Conservation (phyloP, 2,888 invertebrate genomes). For the Heliconius cydno region DNA sequence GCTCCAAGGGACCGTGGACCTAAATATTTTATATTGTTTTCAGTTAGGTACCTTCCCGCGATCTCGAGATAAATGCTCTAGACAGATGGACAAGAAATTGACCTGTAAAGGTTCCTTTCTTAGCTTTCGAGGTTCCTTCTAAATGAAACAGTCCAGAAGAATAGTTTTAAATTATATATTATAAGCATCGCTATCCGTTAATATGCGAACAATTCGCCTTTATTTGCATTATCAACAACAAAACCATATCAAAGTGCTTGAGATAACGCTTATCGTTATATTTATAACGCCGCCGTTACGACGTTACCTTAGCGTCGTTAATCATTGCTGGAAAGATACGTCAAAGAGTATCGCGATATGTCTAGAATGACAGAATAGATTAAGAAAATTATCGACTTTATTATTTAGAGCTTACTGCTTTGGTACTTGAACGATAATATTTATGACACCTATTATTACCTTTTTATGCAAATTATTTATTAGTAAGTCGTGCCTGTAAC, state of each 20-base stretch:
- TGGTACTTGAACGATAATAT: not conserved
- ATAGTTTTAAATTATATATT: not conserved
- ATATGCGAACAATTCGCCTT: conserved; percentile 35
- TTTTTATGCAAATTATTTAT: no score
- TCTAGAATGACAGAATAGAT: conserved; percentile 7
- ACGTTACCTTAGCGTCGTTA: conserved; percentile 57
- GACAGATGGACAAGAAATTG: not conserved
- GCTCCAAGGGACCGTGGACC: not conserved
- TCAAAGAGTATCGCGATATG: conserved; percentile 35
- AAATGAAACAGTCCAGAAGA: not conserved
- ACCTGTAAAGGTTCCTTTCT: not conserved
- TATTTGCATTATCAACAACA: conserved; percentile 29
- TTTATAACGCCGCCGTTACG: conserved; percentile 58
- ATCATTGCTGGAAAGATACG: conserved; percentile 58
- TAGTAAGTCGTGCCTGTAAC: no score
- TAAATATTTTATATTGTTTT: no score
- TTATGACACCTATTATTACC: no score
- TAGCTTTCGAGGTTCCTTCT: not conserved
- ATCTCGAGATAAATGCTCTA: not conserved
- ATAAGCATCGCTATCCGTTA: not conserved
- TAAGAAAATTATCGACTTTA: conserved; percentile 3
- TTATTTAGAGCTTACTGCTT: not conserved
- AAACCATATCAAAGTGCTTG: conserved; percentile 39
- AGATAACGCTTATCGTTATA: conserved; percentile 48
- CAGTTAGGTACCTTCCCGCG: no score